Evolutionary conservation across 1,140 invertebrate species (phyloP).

Genomic region (Drosophila pruinosa): DNA sequence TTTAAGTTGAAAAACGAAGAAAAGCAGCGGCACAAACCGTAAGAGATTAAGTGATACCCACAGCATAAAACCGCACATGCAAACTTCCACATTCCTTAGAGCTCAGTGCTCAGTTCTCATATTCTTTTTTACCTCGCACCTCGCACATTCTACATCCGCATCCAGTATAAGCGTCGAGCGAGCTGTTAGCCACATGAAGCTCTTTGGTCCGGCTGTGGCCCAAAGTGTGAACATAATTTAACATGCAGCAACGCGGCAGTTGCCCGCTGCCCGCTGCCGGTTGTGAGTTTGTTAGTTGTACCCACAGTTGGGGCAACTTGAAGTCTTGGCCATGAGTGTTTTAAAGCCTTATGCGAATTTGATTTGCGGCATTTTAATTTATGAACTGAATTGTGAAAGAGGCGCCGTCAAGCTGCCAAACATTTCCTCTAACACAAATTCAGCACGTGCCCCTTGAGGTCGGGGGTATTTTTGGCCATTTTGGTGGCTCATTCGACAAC

Average conservation of each 20-base stretch:
- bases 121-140: not conserved
- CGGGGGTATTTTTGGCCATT: not conserved
- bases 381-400: conserved; percentile 64
- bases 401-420: conserved; percentile 64
- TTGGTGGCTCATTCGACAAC: conserved; percentile 19
- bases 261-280: not conserved
- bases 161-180: too few species aligned
- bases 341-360: conserved; percentile 77
- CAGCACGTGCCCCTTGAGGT: not conserved
- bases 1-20: conserved; percentile 75
- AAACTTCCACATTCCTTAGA: conserved; percentile 33
- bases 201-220: conserved; percentile 46
- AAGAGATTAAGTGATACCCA: conserved; percentile 77
- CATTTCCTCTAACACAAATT: conserved; percentile 60
- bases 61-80: conserved; percentile 77
- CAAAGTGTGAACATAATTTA: conserved; percentile 79
- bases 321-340: conserved; percentile 50
- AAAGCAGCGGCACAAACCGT: conserved; percentile 60
- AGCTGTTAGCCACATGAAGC: conserved; percentile 26
- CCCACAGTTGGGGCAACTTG: conserved; percentile 8
- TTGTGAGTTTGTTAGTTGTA: not conserved
- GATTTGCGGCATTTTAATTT: conserved; percentile 81
- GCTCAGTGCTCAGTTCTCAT: not conserved
- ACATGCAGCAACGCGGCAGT: conserved; percentile 61
- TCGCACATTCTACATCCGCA: too few species aligned